A percentile compares a stretch with the other conserved stretches of the same genome.
Evolutionary conservation across 2,888 invertebrate genomes (phyloP).

Genomic region (Seladonia tumulorum): DNA sequence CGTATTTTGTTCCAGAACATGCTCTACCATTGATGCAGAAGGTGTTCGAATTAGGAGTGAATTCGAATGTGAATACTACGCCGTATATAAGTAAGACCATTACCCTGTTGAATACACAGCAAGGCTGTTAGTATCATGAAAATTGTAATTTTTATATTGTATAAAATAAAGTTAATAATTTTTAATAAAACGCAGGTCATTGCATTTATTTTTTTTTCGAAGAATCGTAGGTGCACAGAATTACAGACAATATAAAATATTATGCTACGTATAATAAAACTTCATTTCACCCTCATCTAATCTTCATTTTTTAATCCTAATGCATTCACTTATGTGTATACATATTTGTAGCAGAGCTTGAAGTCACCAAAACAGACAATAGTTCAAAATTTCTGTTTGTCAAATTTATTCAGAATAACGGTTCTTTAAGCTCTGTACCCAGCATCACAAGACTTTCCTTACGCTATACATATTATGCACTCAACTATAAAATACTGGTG

Average conservation of each 20-base stretch:
- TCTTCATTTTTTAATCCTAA: too few relatives aligned
- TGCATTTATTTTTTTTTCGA: slow-evolving; percentile 21
- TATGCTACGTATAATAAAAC: not conserved
- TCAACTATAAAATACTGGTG: not conserved
- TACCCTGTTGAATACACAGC: slow-evolving; percentile 92
- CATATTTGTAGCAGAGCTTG: too few relatives aligned
- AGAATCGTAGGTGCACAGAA: not conserved
- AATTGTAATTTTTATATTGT: slow-evolving; percentile 64
- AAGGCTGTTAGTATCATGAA: slow-evolving; percentile 87
- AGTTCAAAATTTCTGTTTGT: not conserved
- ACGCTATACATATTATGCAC: slow-evolving; percentile 7
- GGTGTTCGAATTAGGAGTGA: slow-evolving; percentile 93
- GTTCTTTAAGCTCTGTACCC: not conserved
- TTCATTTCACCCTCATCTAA: too few relatives aligned
- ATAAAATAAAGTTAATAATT: slow-evolving; percentile 56
- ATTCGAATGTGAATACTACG: slow-evolving; percentile 91
- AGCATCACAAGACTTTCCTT: slow-evolving; percentile 5
- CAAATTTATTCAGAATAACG: too few relatives aligned
- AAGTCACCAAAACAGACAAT: not conserved
- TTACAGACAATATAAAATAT: not conserved
- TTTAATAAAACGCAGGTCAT: slow-evolving; percentile 43
- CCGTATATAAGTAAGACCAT: slow-evolving; percentile 92
- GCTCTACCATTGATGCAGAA: slow-evolving; percentile 91
- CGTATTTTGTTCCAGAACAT: slow-evolving; percentile 87
- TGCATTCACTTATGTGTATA: too few relatives aligned